A percentile compares a stretch with the other conserved stretches of the same genome.
Evolutionary conservation across 1,140 invertebrate species (phyloP).

Genomic region (Teleogryllus occipitalis): DNA sequence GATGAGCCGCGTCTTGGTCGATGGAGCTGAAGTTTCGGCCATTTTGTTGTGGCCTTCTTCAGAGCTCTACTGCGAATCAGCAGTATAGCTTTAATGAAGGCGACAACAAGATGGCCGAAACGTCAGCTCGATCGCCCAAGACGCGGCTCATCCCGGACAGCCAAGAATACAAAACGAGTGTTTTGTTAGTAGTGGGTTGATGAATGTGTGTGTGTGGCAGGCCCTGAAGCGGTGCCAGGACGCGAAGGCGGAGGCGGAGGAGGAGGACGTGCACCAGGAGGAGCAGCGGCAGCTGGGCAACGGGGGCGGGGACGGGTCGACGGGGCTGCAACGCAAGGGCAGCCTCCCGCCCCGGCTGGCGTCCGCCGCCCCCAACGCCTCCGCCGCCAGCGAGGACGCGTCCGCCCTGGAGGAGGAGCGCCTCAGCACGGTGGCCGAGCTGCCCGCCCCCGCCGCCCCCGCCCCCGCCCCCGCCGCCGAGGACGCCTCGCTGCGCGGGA

Average conservation of each 20-base stretch:
- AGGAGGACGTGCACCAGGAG: constrained; percentile 38
- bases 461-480: neutral
- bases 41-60: too few species aligned
- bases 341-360: constrained; percentile 28
- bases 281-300: constrained; percentile 39
- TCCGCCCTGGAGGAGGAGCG: neutral
- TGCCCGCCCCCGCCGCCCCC: neutral
- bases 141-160: too few species aligned
- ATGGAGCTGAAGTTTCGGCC: constrained; percentile 24
- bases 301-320: constrained; percentile 33
- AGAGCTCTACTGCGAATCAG: too few species aligned
- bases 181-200: too few species aligned
- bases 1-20: constrained; percentile 45
- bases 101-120: too few species aligned
- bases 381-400: neutral
- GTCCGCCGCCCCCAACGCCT: constrained; percentile 24
- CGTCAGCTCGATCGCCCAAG: too few species aligned
- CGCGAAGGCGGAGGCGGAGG: neutral
- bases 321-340: constrained; percentile 12
- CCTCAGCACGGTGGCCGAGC: too few species aligned
- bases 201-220: too few species aligned
- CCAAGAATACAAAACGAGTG: too few species aligned
- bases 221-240: too few species aligned
- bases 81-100: too few species aligned
- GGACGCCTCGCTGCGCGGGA: constrained; percentile 34